These are phyloP conservation scores for Mustela lutreola DNA, from an alignment of 2,113 vertebrate species.

Conservation along the genomic window DNA sequence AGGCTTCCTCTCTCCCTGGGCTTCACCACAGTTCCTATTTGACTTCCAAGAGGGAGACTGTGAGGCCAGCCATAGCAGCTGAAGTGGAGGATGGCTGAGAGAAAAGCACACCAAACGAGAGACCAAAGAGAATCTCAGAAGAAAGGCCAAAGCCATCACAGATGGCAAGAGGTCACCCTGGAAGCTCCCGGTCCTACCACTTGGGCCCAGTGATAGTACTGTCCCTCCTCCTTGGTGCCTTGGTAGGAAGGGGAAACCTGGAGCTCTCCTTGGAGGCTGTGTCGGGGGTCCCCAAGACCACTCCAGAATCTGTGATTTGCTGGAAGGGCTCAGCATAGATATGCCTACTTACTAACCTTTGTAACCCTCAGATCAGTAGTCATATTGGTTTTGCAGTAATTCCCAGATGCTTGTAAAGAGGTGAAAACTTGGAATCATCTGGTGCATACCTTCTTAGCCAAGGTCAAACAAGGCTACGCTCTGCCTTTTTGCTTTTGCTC, in stretches of 20 bases:
- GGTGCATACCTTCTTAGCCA: not conserved
- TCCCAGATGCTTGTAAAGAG: not conserved
- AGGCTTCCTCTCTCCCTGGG: not conserved
- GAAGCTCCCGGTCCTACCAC: not conserved
- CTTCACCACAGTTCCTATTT: not conserved
- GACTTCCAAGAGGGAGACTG: conserved; percentile 7
- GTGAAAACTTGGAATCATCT: not conserved
- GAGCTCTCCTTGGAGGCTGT: not conserved
- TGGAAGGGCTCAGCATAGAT: not conserved
- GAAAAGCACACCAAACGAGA: not conserved
- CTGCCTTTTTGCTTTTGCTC: not conserved
- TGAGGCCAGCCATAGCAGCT: not conserved
- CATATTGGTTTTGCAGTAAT: rapidly evolving
- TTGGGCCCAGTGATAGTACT: too few relatives aligned
- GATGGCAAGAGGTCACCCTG: not conserved
- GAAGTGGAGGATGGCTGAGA: not conserved
- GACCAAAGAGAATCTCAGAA: not conserved
- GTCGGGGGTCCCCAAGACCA: not conserved
- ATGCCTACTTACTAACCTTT: not conserved
- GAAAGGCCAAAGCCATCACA: not conserved
- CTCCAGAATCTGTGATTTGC: not conserved
- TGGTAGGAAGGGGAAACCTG: not conserved
- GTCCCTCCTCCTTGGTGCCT: not conserved
- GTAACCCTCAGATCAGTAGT: not conserved
- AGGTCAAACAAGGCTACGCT: not conserved